Conservation (phyloP, 2,797 vertebrate species). For the Xenopus petersii region DNA sequence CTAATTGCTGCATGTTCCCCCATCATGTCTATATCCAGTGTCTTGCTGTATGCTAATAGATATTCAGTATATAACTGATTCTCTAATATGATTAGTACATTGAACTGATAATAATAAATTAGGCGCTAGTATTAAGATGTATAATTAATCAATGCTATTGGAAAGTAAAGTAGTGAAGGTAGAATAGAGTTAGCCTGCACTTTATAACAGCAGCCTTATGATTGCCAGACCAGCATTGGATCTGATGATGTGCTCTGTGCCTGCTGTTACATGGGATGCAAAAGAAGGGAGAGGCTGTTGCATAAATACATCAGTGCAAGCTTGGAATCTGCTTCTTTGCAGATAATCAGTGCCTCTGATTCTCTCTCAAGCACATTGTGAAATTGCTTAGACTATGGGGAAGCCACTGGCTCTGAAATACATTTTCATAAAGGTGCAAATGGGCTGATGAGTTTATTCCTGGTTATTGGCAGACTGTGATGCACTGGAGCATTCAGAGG, state of each 20-base stretch:
- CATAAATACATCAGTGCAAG: not conserved
- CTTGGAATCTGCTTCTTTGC: constrained; percentile 7
- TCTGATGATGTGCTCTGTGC: not conserved
- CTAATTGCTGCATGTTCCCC: constrained; percentile 17
- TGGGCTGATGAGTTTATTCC: constrained; percentile 46
- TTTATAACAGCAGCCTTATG: not conserved
- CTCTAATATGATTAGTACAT: constrained; percentile 9
- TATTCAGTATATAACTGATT: not conserved
- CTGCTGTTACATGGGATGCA: not conserved
- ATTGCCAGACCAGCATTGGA: constrained; percentile 4
- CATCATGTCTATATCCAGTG: constrained; percentile 12
- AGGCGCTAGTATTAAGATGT: not conserved
- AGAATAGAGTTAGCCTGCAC: not conserved
- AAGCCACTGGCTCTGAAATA: constrained; percentile 31
- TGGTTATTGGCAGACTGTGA: constrained; percentile 37
- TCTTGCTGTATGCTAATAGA: not conserved
- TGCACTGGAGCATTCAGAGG: constrained; percentile 24
- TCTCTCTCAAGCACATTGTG: not conserved
- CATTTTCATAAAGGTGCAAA: constrained; percentile 51
- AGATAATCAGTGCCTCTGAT: constrained; percentile 12
- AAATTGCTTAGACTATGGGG: constrained; percentile 28
- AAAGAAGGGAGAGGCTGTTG: not conserved
- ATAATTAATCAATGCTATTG: constrained; percentile 22
- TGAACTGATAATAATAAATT: constrained; percentile 17
- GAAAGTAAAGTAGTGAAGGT: constrained; percentile 5